Evolutionary conservation across 2,797 vertebrate species (phyloP).

Genomic region (Borostomias antarcticus): DNA sequence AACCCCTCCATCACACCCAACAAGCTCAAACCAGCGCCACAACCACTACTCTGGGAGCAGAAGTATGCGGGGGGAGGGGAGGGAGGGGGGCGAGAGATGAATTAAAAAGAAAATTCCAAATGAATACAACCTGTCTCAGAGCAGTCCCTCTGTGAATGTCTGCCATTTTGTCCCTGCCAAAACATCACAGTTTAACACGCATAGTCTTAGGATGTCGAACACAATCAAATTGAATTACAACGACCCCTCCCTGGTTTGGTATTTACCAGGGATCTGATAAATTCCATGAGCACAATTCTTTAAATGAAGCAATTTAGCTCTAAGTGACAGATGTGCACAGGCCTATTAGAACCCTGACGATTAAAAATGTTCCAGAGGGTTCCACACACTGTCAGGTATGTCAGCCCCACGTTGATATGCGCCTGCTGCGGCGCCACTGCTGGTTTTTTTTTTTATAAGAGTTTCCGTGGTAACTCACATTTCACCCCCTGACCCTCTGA

Average conservation of each 20-base stretch:
- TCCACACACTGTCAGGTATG: slow-evolving; percentile 57
- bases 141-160: slow-evolving; percentile 40
- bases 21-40: slow-evolving; percentile 70
- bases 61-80: slow-evolving; percentile 21
- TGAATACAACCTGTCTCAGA: slow-evolving; percentile 44
- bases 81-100: slow-evolving; percentile 37
- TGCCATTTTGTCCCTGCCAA: slow-evolving; percentile 55
- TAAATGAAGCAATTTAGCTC: slow-evolving; percentile 76
- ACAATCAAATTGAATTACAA: slow-evolving; percentile 56
- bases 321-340: slow-evolving; percentile 76
- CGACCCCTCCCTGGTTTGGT: slow-evolving; percentile 42
- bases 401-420: slow-evolving; percentile 36
- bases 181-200: slow-evolving; percentile 59
- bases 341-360: slow-evolving; percentile 71
- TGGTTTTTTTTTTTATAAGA: no score
- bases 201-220: slow-evolving; percentile 58
- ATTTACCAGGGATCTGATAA: slow-evolving; percentile 53
- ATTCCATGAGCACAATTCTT: slow-evolving; percentile 49
- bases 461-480: slow-evolving; percentile 42
- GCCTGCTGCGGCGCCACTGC: slow-evolving; percentile 52
- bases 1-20: slow-evolving; percentile 63
- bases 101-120: slow-evolving; percentile 32
- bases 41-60: slow-evolving; percentile 52
- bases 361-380: slow-evolving; percentile 68
- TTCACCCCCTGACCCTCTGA: slow-evolving; percentile 57